These are phyloP conservation scores for Hymenopus coronatus DNA, from an alignment of 2,888 invertebrate genomes.

Conservation along the genomic window DNA sequence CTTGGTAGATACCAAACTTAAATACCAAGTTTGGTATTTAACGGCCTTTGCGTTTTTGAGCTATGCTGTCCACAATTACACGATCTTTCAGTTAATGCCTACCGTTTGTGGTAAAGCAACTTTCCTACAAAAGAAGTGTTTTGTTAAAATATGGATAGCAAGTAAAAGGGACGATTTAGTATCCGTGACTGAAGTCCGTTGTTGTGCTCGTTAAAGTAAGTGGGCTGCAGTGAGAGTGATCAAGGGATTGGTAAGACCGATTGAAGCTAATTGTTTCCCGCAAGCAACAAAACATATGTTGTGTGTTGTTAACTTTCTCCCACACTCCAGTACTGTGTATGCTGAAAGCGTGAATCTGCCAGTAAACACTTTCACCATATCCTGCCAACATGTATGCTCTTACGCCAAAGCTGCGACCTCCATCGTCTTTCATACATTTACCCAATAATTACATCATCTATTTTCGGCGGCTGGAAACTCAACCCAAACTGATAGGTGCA, in stretches of 20 bases:
- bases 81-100: no score
- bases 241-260: background rate
- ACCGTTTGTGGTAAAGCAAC: no score
- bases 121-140: no score
- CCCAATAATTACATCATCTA: no score
- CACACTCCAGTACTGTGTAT: background rate
- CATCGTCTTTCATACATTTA: no score
- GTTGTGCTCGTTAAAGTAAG: background rate
- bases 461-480: no score
- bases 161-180: background rate
- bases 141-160: no score
- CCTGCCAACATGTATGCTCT: background rate
- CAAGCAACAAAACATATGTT: background rate
- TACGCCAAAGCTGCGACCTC: background rate
- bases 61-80: no score
- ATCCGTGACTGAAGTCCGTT: background rate
- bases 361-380: background rate
- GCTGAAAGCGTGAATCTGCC: constrained; percentile 1
- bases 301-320: background rate
- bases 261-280: background rate
- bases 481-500: no score
- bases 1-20: no score
- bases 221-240: background rate
- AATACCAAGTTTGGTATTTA: no score
- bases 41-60: no score